phyloP scores from a whole-genome alignment of 2,113 vertebrate species.

The Bothrops jararaca region DNA sequence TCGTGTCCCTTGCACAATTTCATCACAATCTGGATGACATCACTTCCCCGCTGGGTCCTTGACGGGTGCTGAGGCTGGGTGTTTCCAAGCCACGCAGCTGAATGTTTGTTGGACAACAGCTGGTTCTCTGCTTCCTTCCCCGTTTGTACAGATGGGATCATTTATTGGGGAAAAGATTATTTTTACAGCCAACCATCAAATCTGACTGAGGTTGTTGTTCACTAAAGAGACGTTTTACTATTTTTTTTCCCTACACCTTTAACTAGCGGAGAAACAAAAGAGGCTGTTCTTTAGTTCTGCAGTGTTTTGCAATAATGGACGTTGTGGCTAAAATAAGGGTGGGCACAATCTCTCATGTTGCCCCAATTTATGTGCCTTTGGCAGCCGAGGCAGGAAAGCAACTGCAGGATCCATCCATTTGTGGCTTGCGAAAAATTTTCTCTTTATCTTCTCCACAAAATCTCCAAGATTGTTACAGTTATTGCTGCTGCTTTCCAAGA shows the following conservation, averaged over 20 bases:
- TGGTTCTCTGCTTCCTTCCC: not conserved
- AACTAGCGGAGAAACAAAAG: not conserved
- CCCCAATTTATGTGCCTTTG: not conserved
- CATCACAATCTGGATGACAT: not conserved
- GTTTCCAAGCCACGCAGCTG: not conserved
- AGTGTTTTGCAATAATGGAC: not conserved
- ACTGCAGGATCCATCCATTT: not conserved
- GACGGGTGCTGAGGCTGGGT: not conserved
- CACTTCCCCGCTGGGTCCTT: not conserved
- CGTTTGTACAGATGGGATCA: not conserved
- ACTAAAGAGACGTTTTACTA: not conserved
- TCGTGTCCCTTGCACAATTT: not conserved
- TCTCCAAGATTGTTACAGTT: not conserved
- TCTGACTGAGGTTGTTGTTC: not conserved
- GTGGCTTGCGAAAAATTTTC: not conserved
- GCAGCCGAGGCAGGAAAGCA: not conserved
- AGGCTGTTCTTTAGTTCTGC: not conserved
- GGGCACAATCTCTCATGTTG: not conserved
- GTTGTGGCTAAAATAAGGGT: not conserved
- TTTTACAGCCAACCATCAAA: not conserved
- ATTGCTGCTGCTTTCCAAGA: not conserved
- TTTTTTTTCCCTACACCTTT: not conserved
- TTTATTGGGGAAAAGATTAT: not conserved
- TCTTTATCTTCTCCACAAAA: not conserved
- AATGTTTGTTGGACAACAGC: not conserved